A percentile compares a stretch with the other conserved stretches of the same genome.
Evolutionary conservation across 2,888 invertebrate genomes (phyloP).

Genomic region (Sarcophaga caerulescens): DNA sequence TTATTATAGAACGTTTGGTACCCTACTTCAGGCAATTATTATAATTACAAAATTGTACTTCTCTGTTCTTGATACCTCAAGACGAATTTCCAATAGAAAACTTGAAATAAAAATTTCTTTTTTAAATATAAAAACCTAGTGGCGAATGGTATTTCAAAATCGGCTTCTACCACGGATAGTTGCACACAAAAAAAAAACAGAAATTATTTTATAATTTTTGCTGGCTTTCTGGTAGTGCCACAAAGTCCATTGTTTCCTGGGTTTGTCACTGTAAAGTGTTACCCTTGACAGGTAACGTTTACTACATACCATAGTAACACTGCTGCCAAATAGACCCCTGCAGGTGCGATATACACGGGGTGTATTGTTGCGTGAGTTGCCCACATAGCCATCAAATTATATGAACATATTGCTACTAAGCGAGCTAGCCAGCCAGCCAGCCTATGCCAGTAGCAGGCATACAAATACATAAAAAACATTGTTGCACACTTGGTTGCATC

Average conservation of each 20-base stretch:
- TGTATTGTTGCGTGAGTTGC: slow-evolving; percentile 60
- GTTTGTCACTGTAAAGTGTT: slow-evolving; percentile 53
- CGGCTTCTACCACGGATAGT: background rate
- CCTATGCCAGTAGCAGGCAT: slow-evolving; percentile 1
- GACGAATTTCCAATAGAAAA: too few species aligned
- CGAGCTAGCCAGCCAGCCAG: background rate
- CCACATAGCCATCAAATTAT: slow-evolving; percentile 37
- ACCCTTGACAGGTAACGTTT: slow-evolving; percentile 52
- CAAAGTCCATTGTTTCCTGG: slow-evolving; percentile 9
- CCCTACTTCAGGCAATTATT: too few species aligned
- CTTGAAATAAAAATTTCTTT: too few species aligned
- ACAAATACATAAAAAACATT: background rate
- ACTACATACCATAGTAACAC: slow-evolving; percentile 35
- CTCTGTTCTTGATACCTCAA: too few species aligned
- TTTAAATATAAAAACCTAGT: too few species aligned
- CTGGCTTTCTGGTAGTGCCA: background rate
- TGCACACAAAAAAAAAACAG: too few species aligned
- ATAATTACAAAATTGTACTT: too few species aligned
- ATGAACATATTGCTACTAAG: slow-evolving; percentile 33
- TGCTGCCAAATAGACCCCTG: slow-evolving; percentile 55
- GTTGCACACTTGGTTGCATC: slow-evolving; percentile 56
- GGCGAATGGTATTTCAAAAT: too few species aligned
- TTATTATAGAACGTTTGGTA: too few species aligned
- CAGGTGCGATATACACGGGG: slow-evolving; percentile 59
- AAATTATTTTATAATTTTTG: background rate